Evolutionary conservation across 1,140 invertebrate genomes (phyloP), one percentile per base, ranked within the genome.

Genomic region (Apis laboriosa): DNA sequence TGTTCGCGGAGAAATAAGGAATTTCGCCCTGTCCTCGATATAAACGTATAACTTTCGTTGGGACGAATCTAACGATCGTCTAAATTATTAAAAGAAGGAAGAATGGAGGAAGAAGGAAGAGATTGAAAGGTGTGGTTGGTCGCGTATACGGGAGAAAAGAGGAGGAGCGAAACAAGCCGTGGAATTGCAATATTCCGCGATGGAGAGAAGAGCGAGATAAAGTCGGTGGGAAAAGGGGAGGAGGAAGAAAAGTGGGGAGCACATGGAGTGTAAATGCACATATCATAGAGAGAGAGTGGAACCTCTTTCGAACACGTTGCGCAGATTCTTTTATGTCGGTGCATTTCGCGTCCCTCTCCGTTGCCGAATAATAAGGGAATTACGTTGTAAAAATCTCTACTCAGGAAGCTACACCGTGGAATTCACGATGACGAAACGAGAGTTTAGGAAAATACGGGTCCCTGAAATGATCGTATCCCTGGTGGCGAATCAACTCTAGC

Each of bases 141-240:
- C 19, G 24, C 60, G 11, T 13, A 34, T 8, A 3, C 1, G 12
- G 12, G 49, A 15, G 13, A 3, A 56, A 43, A 53, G 4, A 9
- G 11, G 21, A 55, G 49, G 28, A 49, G 66, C 66, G 43, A 64
- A 80, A 34, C 11, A 24, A 70, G 21, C 28, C 7, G 58, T 56
- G 13, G n/a, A 74, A 86, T 71, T 43, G 75, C 73, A 79, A 79
- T 86, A 86, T 60, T 75, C 60, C 60, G 49, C 13, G 66, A 76
- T 43, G 34, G 34, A 56, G 24, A 9, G 49, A 70, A 34, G 55
- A 51, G 15, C n/a, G 15, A 9, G 21, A 34, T 28, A 68, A 68
- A 43, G 12, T 28, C 56, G 55, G 53, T 71, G 60, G 53, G 53
- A 83, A 43, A 53, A 60, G 79, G 43, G 77, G 24, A 81, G 66